phyloP scores from a whole-genome alignment of 2,797 vertebrate species.

The Brachyrhaphis roseni region DNA sequence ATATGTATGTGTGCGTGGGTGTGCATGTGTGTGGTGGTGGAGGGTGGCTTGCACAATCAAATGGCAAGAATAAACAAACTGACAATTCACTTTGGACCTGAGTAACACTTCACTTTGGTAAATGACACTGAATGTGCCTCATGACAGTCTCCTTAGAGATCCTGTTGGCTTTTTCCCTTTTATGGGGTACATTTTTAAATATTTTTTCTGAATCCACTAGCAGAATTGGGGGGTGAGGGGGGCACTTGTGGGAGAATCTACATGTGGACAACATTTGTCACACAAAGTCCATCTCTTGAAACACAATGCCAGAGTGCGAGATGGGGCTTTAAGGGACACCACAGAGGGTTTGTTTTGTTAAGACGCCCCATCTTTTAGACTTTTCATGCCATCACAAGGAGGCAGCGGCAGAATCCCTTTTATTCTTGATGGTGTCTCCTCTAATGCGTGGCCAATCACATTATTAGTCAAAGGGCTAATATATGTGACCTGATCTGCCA shows the following conservation, averaged over 20 bases:
- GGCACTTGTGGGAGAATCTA: conserved; percentile 29
- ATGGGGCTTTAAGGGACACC: conserved; percentile 24
- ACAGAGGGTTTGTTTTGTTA: conserved; percentile 49
- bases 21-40: conserved; percentile 60
- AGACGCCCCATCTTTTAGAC: conserved; percentile 42
- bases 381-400: conserved; percentile 61
- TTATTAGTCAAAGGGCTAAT: conserved; percentile 79
- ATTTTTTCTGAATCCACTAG: conserved; percentile 4
- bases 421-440: conserved; percentile 65
- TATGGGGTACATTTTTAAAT: conserved; percentile 1
- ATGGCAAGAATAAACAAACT: conserved; percentile 85
- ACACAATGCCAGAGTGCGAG: conserved; percentile 17
- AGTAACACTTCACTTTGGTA: conserved; percentile 81
- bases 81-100: conserved; percentile 84
- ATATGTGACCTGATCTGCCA: conserved; percentile 68
- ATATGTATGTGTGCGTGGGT: conserved; percentile 30
- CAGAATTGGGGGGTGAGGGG: neutral
- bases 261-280: conserved; percentile 37
- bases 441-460: conserved; percentile 78
- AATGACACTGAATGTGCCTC: conserved; percentile 79
- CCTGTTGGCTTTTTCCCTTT: neutral
- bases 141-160: neutral
- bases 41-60: conserved; percentile 83
- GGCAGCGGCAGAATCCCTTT: conserved; percentile 51
- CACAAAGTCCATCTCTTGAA: conserved; percentile 9